Base-by-base conservation (phyloP, 2,797 vertebrate genomes). In the Molossus molossus region DNA sequence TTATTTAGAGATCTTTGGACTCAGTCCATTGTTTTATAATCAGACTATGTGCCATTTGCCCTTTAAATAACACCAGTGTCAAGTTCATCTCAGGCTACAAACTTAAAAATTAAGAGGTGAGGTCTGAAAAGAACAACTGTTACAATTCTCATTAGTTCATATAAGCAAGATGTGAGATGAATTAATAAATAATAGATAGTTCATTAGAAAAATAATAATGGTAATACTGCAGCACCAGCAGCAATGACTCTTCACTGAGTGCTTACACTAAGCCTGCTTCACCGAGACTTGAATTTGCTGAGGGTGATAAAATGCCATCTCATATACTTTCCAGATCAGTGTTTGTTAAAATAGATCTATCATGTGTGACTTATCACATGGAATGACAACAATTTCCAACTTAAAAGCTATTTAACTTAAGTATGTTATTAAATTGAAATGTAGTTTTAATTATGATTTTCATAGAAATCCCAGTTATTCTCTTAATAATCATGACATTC, bases 61-160 rank as follows among this genome's bases (percentile, higher is more conserved):
- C 67, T 75, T 73, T 80, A 50, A 72, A 80, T 55, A 53, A 77
- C 20, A 65, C 23, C 17, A 81, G 7, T 1, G 1, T 33, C 53
- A 10, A 48, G 69, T 73, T 65, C 90, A 88, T 37, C 21, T 69
- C 17, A 69, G 29, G 29, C 21, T 75, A 45, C 20, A 70, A 79
- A 79, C 72, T 33, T 64, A 79, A 85, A 94, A 92, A 40, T 65
- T 76, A 80, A 72, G 77, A 90, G 13, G 37, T 65, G 57, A 85
- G 6, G 1, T 88, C 48, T 67, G 55, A 87, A 94, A 92, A 87
- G 37, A 6, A 72, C 9, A 67, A 33, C 17, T 25, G 21, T 58
- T 37, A 64, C 40, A 76, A 48, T 85, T 72, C 27, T 86, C 27
- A 15, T 82, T 89, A 64, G 9, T 72, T 87, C 48, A 86, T 58